Base-by-base conservation (phyloP, 1,140 invertebrate species). In the Propsilocerus akamusi region DNA sequence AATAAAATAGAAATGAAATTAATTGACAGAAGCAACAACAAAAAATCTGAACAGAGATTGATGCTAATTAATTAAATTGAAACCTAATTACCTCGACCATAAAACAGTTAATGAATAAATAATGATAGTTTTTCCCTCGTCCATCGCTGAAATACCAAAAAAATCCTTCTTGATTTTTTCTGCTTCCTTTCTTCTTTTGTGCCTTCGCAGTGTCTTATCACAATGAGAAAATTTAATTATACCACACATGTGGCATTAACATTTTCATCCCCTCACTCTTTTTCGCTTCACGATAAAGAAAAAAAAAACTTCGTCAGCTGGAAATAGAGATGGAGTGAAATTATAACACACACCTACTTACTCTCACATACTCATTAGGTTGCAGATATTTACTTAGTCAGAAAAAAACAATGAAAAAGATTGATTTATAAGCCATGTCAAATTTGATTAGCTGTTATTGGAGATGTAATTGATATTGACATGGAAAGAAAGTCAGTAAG, bases 41-140 rank as follows among this genome's bases (percentile, higher is more conserved):
- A 6, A 41, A 41, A 17, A 41, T 20, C 5, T 17, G 22, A 41
- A 20, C 34, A 41, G 34, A 41, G 34, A 41, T 41, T 41, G 34
- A 41, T 41, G 34, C 34, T 41, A 41, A 41, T 41, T 41, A 41
- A 41, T 41, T 41, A 41, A 41, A 41, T 41, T 41, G 34, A 41
- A 41, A 41, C 34, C 34, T 41, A 41, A 41, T 41, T 41, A 41
- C 34, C 22, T 20, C 17, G 34, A 14, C 22, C 17, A 20, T 20
- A 41, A 41, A 41, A 41, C 34, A 41, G 34, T 41, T 41, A 20
- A 41, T 41, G 34, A 14, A 41, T 41, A 41, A 41, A 20, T 41
- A 20, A 41, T 41, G 34, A 41, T 20, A 14, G 17, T 41, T 20
- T 20, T 41, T 41, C 14, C 34, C 14, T 20, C 34, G 17, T 20